Base-by-base conservation (phyloP, 1,140 invertebrate genomes). In the Euwallacea similis region DNA sequence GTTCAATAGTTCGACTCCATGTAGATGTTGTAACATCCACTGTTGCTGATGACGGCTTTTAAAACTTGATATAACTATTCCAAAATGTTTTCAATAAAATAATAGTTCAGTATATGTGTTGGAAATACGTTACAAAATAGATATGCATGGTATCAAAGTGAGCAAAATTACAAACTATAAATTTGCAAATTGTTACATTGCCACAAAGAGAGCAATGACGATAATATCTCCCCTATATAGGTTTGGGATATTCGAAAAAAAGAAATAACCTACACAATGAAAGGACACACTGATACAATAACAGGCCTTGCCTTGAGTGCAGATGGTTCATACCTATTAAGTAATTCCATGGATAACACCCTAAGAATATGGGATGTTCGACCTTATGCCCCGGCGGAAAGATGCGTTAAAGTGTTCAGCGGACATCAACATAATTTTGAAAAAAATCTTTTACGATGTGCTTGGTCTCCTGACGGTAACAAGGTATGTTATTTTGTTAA, bases 281-380 rank as follows among this genome's bases (percentile, higher is more conserved):
- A 90, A 76, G 91, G 92, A 1, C 92, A 99, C 78, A 91, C 91
- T 0, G 98, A 99, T 79, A 98, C 97, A 7, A 88, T 99, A 6
- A 99, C 98, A 6, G 96, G 94, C 83, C 79, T 99, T 67, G 86
- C 91, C 15, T 83, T 99, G 0, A 98, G 95, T 73, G 93, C 95
- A 6, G 97, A 99, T 84, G 98, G 98, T 0, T 96, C 94, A 7
- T 94, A 96, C 80, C 84, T 99, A 10, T 84, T 99, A 6, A 96
- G 96, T 2, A 99, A 99, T 85, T 88, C 95, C 0, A 98, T 99
- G 97, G 98, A 99, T 82, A 97, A 96, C 78, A 94, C 93, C 72
- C 78, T 93, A 13, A 85, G 91, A 46, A 92, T 93, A 75, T 93
- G 92, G 91, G 92, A 93, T 80, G 87, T 93, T 42, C 82, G 91